These are phyloP conservation scores for Saturnia pavonia DNA, from an alignment of 2,888 invertebrate species.

Conservation along the genomic window DNA sequence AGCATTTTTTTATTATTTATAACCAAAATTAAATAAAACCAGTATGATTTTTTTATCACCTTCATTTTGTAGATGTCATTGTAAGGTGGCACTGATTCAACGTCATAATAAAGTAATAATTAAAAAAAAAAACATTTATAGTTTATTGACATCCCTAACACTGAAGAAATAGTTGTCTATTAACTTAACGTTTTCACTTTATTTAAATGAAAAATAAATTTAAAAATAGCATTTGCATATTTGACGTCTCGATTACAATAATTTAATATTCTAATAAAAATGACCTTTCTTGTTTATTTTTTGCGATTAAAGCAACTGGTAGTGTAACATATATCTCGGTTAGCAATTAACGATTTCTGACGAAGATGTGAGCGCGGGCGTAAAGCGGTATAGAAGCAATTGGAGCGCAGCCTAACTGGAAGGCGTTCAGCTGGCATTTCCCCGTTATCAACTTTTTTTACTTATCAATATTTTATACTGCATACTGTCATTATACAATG, in stretches of 20 bases:
- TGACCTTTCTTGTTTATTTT: background rate
- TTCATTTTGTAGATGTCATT: too few relatives aligned
- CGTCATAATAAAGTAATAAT: too few relatives aligned
- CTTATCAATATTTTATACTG: constrained; percentile 38
- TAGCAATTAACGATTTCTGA: constrained; percentile 18
- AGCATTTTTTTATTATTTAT: background rate
- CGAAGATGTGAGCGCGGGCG: constrained; percentile 28
- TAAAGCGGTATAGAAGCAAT: constrained; percentile 54
- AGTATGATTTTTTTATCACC: background rate
- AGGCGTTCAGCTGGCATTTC: constrained; percentile 37
- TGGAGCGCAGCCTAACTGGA: constrained; percentile 72
- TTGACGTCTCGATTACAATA: background rate
- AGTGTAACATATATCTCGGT: constrained; percentile 13
- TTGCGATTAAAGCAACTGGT: background rate
- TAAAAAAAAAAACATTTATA: too few relatives aligned
- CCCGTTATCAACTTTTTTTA: constrained; percentile 52
- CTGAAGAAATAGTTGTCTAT: background rate
- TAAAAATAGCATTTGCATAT: background rate
- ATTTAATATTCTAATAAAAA: background rate
- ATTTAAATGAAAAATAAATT: too few relatives aligned
- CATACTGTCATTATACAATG: constrained; percentile 23
- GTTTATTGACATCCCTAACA: background rate
- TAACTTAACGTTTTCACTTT: background rate
- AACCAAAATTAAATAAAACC: background rate
- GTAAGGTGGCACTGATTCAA: too few relatives aligned